phyloP scores from a whole-genome alignment of 2,888 invertebrate species.

The Scaeva pyrastri region DNA sequence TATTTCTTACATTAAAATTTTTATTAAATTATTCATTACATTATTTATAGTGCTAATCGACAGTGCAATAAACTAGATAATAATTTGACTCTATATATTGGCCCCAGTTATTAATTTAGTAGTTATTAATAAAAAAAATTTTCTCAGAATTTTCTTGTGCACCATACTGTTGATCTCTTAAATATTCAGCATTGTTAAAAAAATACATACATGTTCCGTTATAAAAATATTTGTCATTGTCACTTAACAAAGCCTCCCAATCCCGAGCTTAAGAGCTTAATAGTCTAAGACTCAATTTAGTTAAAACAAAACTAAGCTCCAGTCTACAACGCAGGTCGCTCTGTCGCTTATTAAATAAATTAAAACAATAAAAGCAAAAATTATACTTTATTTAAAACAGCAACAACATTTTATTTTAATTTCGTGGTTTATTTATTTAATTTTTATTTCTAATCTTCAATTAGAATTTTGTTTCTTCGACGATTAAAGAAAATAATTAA shows the following conservation, averaged over 20 bases:
- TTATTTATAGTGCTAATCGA: too few relatives aligned
- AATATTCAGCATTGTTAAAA: not conserved
- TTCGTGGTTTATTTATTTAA: conserved; percentile 64
- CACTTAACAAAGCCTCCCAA: not conserved
- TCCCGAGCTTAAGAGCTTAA: too few relatives aligned
- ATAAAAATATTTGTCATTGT: not conserved
- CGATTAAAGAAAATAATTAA: conserved; percentile 53
- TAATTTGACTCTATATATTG: too few relatives aligned
- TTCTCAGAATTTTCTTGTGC: too few relatives aligned
- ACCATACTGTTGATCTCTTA: too few relatives aligned
- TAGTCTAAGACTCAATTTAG: conserved; percentile 12
- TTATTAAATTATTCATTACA: too few relatives aligned
- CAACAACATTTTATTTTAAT: conserved; percentile 60
- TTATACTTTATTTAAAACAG: not conserved
- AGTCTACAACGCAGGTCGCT: conserved; percentile 62
- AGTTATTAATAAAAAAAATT: too few relatives aligned
- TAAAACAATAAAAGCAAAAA: not conserved
- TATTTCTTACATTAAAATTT: too few relatives aligned
- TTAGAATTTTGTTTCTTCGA: conserved; percentile 61
- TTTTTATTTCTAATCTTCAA: conserved; percentile 43
- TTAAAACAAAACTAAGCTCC: conserved; percentile 61
- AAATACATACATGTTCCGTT: not conserved
- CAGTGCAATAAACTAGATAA: too few relatives aligned
- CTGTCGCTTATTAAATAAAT: conserved; percentile 21
- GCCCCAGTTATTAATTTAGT: too few relatives aligned